Base-by-base conservation (phyloP, 2,797 vertebrate species). In the Chiroxiphia lanceolata region DNA sequence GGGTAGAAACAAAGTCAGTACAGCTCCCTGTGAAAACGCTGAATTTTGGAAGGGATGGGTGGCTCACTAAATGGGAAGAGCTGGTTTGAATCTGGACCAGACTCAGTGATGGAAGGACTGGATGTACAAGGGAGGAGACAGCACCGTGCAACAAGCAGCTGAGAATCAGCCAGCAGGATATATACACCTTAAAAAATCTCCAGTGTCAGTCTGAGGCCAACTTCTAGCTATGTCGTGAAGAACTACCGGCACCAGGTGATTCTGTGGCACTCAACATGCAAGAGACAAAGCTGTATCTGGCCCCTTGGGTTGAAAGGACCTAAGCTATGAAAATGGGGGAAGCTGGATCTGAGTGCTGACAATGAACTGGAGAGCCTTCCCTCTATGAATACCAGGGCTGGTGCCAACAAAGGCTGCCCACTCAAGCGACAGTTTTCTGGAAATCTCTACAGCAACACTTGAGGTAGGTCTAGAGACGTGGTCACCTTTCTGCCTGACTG, bases 141-240 rank as follows among this genome's bases (percentile, higher is more conserved):
- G 50, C 7, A 38, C 0, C 0, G 27, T 71, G 44, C 67, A 82
- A 74, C 0, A 2, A 83, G 44, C n/a, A 77, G 64, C 29, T 21
- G 29, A 63, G 64, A 80, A 67, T 53, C 56, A 86, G 56, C 45
- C 65, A 68, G 5, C 13, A 64, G 76, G 22, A 69, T 14, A 69
- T 3, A 23, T 11, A 50, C 0, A 2, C 17, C 34, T 71, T 77
- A 60, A 56, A 87, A 87, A n/a, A 69, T 1, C 8, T 2, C 29
- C 20, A 70, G 54, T 27, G 22, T 56, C 42, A 63, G 42, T 27
- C 48, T 74, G 71, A 93, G 42, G 40, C 72, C 33, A 87, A 6
- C 27, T 64, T 67, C 29, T 25, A 64, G 44, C 18, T 47, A 4
- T 11, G 18, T 22, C 33, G 60, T 8, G n/a, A 91, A 82, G 54